phyloP scores from a whole-genome alignment of 2,888 invertebrate genomes.

The Graphium colonna region DNA sequence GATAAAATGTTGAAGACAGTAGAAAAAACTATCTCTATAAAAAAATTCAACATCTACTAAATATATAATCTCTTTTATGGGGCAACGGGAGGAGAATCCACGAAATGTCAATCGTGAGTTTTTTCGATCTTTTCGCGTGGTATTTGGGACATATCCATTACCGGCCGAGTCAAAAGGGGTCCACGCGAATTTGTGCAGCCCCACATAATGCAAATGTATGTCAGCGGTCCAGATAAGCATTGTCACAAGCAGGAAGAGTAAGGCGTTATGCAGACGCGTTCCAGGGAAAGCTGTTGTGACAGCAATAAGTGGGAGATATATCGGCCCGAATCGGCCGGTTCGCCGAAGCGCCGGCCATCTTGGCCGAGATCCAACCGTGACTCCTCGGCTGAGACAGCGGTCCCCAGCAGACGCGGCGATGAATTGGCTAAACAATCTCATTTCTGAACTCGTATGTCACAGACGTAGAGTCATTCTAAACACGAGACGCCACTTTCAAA shows the following conservation, averaged over 20 bases:
- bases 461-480: too few species aligned
- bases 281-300: constrained; percentile 36
- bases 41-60: neutral
- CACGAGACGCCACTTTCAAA: too few species aligned
- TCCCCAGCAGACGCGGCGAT: constrained; percentile 8
- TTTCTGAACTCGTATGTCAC: neutral
- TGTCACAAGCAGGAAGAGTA: constrained; percentile 23
- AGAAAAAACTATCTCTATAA: neutral
- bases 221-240: constrained; percentile 24
- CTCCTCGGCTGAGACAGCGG: constrained; percentile 21
- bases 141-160: constrained; percentile 8
- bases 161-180: neutral
- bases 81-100: neutral
- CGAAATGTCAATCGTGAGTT: neutral
- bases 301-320: constrained; percentile 29
- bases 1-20: too few species aligned
- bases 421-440: neutral
- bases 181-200: constrained; percentile 1
- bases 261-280: constrained; percentile 29
- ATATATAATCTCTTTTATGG: neutral
- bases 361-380: constrained; percentile 38
- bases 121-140: neutral
- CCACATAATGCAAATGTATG: constrained; percentile 17
- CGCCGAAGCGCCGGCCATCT: constrained; percentile 33
- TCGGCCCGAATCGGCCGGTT: constrained; percentile 24